Conservation (phyloP, 2,888 invertebrate genomes). For the Polydrusus cervinus region DNA sequence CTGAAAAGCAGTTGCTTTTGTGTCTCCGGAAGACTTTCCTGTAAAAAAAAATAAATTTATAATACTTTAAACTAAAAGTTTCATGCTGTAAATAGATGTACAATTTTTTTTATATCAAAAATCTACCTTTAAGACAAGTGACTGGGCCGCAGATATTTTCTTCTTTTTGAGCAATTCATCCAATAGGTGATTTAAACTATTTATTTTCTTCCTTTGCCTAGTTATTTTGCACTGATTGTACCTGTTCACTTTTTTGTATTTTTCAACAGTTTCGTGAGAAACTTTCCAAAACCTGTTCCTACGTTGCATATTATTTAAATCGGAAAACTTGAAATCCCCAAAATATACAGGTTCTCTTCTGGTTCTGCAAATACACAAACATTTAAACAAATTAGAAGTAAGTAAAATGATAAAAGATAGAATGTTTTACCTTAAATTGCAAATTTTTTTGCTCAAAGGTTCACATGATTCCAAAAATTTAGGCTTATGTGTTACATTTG, state of each 20-base stretch:
- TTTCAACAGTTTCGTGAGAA: too few species aligned
- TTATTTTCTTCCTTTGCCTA: constrained; percentile 32
- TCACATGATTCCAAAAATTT: constrained; percentile 12
- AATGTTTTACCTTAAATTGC: constrained; percentile 5
- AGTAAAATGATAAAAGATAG: constrained; percentile 2
- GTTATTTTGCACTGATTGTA: constrained; percentile 19
- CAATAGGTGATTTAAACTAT: constrained; percentile 6
- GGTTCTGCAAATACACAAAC: too few species aligned
- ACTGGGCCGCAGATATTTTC: constrained; percentile 24
- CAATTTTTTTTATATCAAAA: not conserved
- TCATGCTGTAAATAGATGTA: not conserved
- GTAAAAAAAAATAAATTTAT: not conserved
- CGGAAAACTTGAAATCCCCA: too few species aligned
- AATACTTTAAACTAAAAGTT: not conserved
- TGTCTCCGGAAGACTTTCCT: not conserved
- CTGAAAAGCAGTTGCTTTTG: too few species aligned
- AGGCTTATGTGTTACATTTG: constrained; percentile 1
- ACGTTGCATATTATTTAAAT: too few species aligned
- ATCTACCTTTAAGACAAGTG: constrained; percentile 18
- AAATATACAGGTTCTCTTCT: too few species aligned
- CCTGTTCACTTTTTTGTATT: constrained; percentile 28
- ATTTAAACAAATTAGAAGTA: too few species aligned
- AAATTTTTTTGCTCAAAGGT: constrained; percentile 15
- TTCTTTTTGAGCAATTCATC: constrained; percentile 20
- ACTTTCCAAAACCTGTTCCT: too few species aligned